Evolutionary conservation across 2,797 vertebrate genomes (phyloP), one percentile per base, ranked within the genome.

Genomic region (Tachyglossus aculeatus): DNA sequence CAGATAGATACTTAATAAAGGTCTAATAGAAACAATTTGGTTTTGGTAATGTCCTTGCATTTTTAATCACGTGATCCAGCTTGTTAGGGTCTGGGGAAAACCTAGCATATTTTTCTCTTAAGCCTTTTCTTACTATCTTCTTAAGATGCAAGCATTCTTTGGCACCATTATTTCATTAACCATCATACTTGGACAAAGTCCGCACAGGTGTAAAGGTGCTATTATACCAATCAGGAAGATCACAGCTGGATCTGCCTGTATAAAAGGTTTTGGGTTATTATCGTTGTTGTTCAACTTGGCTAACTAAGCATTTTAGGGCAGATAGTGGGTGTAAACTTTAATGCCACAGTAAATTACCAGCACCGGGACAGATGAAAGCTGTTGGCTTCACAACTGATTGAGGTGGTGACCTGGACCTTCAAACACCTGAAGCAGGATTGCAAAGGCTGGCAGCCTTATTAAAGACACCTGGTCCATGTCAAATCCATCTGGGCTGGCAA

Each of bases 291-390:
- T 41, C 59, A n/a, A 43, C 44, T 52, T 18, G 25, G 47, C 3
- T 40, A 36, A 22, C 22, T 57, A 24, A 45, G 33, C 11, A 27
- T 27, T 58, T 65, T 32, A 52, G 11, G 52, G 39, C 21, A 52
- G 8, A 9, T 27, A 21, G 3, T 39, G 27, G 5, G 27, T 37
- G 13, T 33, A 33, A 52, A 58, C 44, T 44, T 57, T 64, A 52
- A 72, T 27, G n/a, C n/a, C n/a, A n/a, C n/a, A n/a, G n/a, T 75
- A 82, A 89, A 77, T 67, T 81, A 80, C 43, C 41, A 47, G 39
- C 70, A 84, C 67, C 22, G 68, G 43, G 54, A 77, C 13, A 37
- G 66, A 64, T 55, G 57, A 74, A 80, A 84, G 73, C 11, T 67
- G 34, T 60, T 14, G 7, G n/a, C 59, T 66, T 51, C 57, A 7